These are phyloP conservation scores for Eudyptes chrysolophus DNA, from an alignment of 2,113 vertebrate genomes.

Conservation along the genomic window DNA sequence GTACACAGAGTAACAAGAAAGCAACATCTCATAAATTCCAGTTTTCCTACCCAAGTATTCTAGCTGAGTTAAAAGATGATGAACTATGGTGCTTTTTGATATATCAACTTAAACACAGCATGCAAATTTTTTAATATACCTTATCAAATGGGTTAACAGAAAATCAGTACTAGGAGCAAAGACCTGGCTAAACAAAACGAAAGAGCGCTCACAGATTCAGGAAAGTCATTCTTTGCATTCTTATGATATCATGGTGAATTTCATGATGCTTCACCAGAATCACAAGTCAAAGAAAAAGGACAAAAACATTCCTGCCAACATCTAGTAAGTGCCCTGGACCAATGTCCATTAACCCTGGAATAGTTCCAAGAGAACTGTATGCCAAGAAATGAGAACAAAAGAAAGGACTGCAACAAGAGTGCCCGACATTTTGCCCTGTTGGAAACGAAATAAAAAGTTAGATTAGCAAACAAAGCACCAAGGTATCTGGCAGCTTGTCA, in stretches of 20 bases:
- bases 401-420: background rate
- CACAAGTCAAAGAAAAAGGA: background rate
- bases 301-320: background rate
- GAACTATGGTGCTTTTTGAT: background rate
- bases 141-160: background rate
- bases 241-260: background rate
- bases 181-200: background rate
- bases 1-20: background rate
- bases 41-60: background rate
- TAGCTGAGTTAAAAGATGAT: background rate
- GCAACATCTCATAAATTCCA: background rate
- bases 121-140: background rate
- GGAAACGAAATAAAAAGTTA: conserved; percentile 46
- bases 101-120: background rate
- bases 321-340: background rate
- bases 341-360: conserved; percentile 33
- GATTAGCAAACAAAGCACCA: conserved; percentile 32
- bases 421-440: background rate
- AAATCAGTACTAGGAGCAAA: background rate
- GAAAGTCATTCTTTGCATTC: background rate
- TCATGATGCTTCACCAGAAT: background rate
- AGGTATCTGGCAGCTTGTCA: conserved; percentile 53
- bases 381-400: conserved; percentile 42
- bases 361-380: background rate
- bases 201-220: background rate